These are phyloP conservation scores for Pediacus dermestoides DNA, from an alignment of 2,888 invertebrate genomes.

Conservation along the genomic window DNA sequence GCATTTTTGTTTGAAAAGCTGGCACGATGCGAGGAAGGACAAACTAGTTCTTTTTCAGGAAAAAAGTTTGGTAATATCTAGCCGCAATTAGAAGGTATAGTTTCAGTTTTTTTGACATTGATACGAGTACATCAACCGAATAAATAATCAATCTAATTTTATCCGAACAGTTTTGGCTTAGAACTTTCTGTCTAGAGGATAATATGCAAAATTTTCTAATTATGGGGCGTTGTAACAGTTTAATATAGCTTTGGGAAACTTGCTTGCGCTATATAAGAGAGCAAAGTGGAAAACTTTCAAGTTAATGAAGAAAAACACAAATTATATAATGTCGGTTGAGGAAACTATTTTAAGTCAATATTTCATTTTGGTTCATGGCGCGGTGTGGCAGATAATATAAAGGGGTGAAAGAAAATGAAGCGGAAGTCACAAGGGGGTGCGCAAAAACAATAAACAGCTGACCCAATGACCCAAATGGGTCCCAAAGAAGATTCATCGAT, in stretches of 20 bases:
- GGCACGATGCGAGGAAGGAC: no score
- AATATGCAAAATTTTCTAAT: slow-evolving; percentile 15
- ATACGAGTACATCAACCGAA: no score
- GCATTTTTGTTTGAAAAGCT: no score
- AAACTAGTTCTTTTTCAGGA: no score
- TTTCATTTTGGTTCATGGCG: slow-evolving; percentile 11
- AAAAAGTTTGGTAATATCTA: no score
- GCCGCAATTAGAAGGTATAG: no score
- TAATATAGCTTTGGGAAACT: slow-evolving; percentile 12
- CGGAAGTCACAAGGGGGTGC: slow-evolving; percentile 1
- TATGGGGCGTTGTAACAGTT: slow-evolving; percentile 12
- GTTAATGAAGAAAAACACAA: slow-evolving; percentile 16
- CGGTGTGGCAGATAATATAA: no score
- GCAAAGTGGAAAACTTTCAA: slow-evolving; percentile 12
- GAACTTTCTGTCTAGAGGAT: not conserved
- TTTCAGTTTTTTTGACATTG: no score
- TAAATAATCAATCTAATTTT: no score
- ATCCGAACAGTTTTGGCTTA: no score
- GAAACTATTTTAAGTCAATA: slow-evolving; percentile 12
- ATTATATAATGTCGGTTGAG: slow-evolving; percentile 12
- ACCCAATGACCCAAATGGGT: slow-evolving; percentile 6
- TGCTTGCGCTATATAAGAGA: slow-evolving; percentile 6
- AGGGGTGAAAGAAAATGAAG: slow-evolving; percentile 4
- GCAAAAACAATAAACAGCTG: slow-evolving; percentile 10
- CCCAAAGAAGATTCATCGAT: no score